Percentiles rank a stretch among this genome's conserved stretches.
These are phyloP conservation scores for Standfussiana lucernea DNA, from an alignment of 2,888 invertebrate genomes.

Conservation along the genomic window DNA sequence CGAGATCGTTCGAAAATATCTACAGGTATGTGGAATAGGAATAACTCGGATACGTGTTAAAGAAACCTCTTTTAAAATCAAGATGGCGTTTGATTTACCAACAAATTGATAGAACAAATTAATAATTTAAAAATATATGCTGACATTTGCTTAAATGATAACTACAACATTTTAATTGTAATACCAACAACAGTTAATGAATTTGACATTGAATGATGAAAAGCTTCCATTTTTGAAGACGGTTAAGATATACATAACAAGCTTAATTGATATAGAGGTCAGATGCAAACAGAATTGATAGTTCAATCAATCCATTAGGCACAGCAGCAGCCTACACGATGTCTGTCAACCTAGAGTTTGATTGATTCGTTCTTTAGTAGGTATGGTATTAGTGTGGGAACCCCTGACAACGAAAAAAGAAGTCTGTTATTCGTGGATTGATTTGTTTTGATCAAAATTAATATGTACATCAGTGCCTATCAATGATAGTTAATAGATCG, in stretches of 20 bases:
- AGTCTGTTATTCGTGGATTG: conserved; percentile 1
- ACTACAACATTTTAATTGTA: conserved; percentile 39
- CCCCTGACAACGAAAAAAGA: conserved; percentile 26
- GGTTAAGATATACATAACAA: conserved; percentile 62
- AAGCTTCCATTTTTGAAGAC: conserved; percentile 60
- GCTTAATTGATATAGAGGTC: conserved; percentile 69
- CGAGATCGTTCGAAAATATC: conserved; percentile 63
- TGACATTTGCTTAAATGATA: conserved; percentile 43
- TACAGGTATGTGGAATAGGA: conserved; percentile 43
- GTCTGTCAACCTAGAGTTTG: conserved; percentile 63
- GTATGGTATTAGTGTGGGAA: conserved; percentile 50
- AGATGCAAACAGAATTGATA: conserved; percentile 64
- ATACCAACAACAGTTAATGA: conserved; percentile 44
- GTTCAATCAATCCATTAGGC: conserved; percentile 68
- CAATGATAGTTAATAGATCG: conserved; percentile 5
- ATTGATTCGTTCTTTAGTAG: conserved; percentile 60
- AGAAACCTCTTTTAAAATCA: background rate
- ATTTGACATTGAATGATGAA: conserved; percentile 63
- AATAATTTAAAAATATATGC: conserved; percentile 20
- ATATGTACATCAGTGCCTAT: background rate
- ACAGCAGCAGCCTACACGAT: conserved; percentile 61
- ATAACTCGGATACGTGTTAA: conserved; percentile 17
- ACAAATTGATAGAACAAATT: conserved; percentile 20
- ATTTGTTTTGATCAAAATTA: conserved; percentile 31
- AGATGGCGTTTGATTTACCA: conserved; percentile 7